Evolutionary conservation across 1,140 invertebrate species (phyloP).

Genomic region (Leptinotarsa undecemlineata): DNA sequence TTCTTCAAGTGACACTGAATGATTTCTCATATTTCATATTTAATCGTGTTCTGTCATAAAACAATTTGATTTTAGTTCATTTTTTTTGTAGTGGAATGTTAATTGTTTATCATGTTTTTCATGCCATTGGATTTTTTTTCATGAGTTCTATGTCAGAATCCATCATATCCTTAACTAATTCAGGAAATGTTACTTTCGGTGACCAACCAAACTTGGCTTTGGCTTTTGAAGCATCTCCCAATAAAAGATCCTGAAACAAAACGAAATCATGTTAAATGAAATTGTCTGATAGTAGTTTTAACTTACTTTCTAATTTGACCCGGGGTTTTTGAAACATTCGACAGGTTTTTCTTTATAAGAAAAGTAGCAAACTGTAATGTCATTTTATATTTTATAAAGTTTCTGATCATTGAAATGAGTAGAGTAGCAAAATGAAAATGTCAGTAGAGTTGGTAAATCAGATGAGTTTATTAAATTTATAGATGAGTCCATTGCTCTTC

Average conservation of each 20-base stretch:
- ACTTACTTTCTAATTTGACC: too few relatives aligned
- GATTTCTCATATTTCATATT: constrained; percentile 1
- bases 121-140: constrained; percentile 88
- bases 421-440: too few relatives aligned
- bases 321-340: too few relatives aligned
- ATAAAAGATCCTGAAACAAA: constrained; percentile 75
- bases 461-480: too few relatives aligned
- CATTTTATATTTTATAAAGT: too few relatives aligned
- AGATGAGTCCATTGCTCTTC: too few relatives aligned
- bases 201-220: constrained; percentile 84
- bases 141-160: constrained; percentile 90
- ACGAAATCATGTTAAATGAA: neutral
- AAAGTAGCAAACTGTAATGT: too few relatives aligned
- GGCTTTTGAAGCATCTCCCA: constrained; percentile 92
- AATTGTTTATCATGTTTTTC: constrained; percentile 44
- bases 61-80: too few relatives aligned
- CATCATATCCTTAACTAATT: constrained; percentile 95
- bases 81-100: too few relatives aligned
- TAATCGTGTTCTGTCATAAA: neutral
- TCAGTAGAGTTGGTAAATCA: too few relatives aligned
- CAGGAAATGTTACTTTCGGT: constrained; percentile 81
- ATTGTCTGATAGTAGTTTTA: neutral
- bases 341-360: too few relatives aligned
- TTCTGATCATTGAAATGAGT: too few relatives aligned
- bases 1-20: neutral